Evolutionary conservation across 2,113 vertebrate genomes (phyloP).

Genomic region (Tretioscincus oriximinensis): DNA sequence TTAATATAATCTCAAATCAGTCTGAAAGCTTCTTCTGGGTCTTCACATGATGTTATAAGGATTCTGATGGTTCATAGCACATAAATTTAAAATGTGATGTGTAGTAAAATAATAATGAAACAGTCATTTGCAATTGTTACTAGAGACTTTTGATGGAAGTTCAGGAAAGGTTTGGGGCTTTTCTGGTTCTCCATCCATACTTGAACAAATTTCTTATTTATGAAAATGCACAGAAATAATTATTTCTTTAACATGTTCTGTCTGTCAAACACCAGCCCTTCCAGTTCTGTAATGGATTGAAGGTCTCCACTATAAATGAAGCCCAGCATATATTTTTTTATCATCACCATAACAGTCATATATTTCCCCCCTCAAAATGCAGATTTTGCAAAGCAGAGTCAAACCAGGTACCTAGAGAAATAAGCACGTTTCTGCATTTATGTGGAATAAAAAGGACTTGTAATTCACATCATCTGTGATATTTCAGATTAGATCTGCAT

Average conservation of each 20-base stretch:
- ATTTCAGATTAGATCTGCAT: no score
- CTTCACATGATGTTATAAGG: neutral
- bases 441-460: no score
- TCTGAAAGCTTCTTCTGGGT: neutral
- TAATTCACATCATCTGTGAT: no score
- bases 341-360: neutral
- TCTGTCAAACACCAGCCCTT: neutral
- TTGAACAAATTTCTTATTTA: conserved; percentile 2
- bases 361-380: neutral
- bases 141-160: neutral
- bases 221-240: neutral
- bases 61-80: neutral
- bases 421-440: no score
- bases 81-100: neutral
- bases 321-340: neutral
- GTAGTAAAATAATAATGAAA: neutral
- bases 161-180: neutral
- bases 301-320: neutral
- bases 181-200: neutral
- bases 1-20: conserved; percentile 1
- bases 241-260: neutral
- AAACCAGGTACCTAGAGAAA: no score
- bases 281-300: neutral
- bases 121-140: neutral
- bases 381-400: neutral